phyloP scores from a whole-genome alignment of 2,113 vertebrate genomes.

The Amphiprion ocellaris region DNA sequence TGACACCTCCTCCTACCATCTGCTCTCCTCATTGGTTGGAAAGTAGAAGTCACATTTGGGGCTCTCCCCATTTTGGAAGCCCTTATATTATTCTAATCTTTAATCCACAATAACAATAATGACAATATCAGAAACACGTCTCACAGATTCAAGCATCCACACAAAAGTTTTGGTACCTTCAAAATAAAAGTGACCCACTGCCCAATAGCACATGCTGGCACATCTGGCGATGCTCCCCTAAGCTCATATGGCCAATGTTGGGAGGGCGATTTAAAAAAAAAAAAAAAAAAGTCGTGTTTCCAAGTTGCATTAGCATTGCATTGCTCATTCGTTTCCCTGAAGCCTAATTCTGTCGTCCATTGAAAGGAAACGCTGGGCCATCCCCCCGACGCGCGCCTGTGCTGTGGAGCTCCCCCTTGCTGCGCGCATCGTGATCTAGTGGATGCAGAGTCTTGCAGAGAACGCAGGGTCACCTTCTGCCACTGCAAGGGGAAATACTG shows the following conservation, averaged over 20 bases:
- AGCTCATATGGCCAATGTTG: not conserved
- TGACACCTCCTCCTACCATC: slow-evolving; percentile 26
- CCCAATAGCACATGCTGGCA: not conserved
- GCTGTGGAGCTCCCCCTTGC: slow-evolving; percentile 81
- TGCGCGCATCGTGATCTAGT: slow-evolving; percentile 81
- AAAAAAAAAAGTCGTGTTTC: slow-evolving; percentile 8
- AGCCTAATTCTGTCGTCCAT: slow-evolving; percentile 51
- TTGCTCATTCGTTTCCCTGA: slow-evolving; percentile 15
- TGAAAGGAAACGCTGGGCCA: slow-evolving; percentile 68
- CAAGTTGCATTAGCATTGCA: slow-evolving; percentile 5
- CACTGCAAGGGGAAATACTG: slow-evolving; percentile 73
- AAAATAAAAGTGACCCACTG: not conserved
- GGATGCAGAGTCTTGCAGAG: slow-evolving; percentile 79
- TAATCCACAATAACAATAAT: no score
- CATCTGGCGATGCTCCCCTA: not conserved
- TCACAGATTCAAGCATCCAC: not conserved
- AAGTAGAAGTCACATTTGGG: slow-evolving; percentile 56
- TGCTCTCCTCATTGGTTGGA: slow-evolving; percentile 62
- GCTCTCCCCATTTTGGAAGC: slow-evolving; percentile 52
- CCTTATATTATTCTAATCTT: not conserved
- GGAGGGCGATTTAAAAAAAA: slow-evolving; percentile 7
- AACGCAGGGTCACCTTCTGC: slow-evolving; percentile 86
- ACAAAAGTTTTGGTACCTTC: not conserved
- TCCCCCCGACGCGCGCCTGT: slow-evolving; percentile 71
- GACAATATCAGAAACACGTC: not conserved